Evolutionary conservation across 2,113 vertebrate genomes (phyloP), one percentile per base, ranked within the genome.

Genomic region (Macquaria australasica): DNA sequence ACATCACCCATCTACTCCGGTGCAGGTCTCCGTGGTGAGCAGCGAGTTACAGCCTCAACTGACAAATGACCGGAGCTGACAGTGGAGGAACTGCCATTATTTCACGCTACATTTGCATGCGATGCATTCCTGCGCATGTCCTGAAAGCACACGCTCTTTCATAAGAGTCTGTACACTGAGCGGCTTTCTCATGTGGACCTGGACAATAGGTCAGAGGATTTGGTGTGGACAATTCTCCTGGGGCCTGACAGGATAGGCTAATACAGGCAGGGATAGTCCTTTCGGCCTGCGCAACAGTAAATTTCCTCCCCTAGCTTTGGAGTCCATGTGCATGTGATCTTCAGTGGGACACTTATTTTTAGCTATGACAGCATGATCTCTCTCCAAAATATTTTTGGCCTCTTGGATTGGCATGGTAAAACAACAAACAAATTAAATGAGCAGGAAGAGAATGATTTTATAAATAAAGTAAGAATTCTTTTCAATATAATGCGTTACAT

Each of bases 101-200:
- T 90, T 91, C 92, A 89, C 20, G 82, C 15, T 72, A 83, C 88
- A 87, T 94, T 94, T 89, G 84, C 82, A 85, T 77, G 84, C 28
- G 43, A 84, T 67, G 82, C 90, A 91, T 93, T 94, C 90, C 88
- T 88, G 73, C 6, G 2, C 78, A 88, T 16, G 8, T 69, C 82
- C 51, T 83, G 67, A 92, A 90, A 90, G 89, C 85, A 37, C 73
- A 83, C 73, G 64, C 8, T 34, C 84, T 86, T 91, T 89, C 73
- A 87, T 31, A n/a, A 64, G 77, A 71, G 83, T 58, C 41, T 72
- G 64, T 72, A 37, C 76, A 82, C 64, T 0, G 53, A 81, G 88
- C 75, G 83, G 75, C 62, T 79, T 81, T 81, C 73, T 85, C 81
- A 56, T 79, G 79, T 73, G 73, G 76, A 86, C 74, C 72, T 34